Evolutionary conservation across 2,797 vertebrate genomes (phyloP).

Genomic region (Eurystomus glaucurus): DNA sequence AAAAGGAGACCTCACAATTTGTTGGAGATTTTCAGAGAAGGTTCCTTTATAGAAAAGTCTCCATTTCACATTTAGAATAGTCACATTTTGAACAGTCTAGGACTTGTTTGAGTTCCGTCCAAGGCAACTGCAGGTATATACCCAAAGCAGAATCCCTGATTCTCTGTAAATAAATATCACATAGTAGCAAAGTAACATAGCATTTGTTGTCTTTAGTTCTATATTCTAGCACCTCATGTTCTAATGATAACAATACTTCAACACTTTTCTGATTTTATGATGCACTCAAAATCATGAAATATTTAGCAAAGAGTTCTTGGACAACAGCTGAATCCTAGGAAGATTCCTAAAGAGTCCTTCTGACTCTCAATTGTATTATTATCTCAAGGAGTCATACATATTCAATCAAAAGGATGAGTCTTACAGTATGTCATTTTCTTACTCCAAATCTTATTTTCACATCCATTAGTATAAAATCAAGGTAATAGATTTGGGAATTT

Average conservation of each 20-base stretch:
- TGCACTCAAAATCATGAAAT: neutral
- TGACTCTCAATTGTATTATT: neutral
- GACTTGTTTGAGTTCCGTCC: neutral
- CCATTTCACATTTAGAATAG: neutral
- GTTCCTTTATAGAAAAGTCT: neutral
- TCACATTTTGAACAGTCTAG: neutral
- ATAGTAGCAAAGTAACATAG: neutral
- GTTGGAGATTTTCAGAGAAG: neutral
- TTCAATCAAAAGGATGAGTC: neutral
- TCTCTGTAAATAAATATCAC: neutral
- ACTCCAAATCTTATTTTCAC: neutral
- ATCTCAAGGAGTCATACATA: neutral
- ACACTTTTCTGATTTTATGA: neutral
- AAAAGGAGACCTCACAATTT: neutral
- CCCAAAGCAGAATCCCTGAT: neutral
- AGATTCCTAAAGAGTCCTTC: neutral
- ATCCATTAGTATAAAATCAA: neutral
- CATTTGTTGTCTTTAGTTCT: neutral
- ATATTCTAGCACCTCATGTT: neutral
- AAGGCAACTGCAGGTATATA: neutral
- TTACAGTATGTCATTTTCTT: neutral
- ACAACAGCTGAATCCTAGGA: neutral
- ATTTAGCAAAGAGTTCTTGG: neutral
- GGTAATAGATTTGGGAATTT: neutral
- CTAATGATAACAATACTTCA: neutral